Evolutionary conservation across 2,113 vertebrate species (phyloP), one percentile per base, ranked within the genome.

Genomic region (Scophthalmus maximus): DNA sequence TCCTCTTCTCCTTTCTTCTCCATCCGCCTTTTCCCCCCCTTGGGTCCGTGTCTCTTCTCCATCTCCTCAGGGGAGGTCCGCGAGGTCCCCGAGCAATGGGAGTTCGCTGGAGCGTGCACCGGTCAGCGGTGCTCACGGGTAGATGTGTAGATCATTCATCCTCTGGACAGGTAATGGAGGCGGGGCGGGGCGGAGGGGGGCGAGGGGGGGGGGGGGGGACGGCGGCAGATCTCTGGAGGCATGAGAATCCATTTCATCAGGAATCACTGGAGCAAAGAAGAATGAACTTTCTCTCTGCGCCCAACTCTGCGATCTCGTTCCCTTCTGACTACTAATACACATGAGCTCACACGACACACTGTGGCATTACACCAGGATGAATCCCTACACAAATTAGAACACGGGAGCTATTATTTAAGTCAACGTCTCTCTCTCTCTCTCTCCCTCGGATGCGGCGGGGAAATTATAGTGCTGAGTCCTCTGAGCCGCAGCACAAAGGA

Each of bases 131-230:
- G 67, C 87, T 91, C 87, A 69, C 79, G 86, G 83, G 87, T 84
- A 87, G n/a, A 79, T 82, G 89, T 90, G 78, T 78, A 76, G 87
- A 88, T 92, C 86, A 85, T 85, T 90, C 88, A 84, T 91, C 58
- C 85, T 81, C 46, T 73, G 82, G 87, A 90, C 89, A 91, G 83
- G 87, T 87, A 84, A 88, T 88, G 73, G 85, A 84, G 79, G 79
- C 47, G 57, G 81, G 53, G 70, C 46, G 68, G 75, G 61, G 42
- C 55, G 26, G 65, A 64, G 78, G 68, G 78, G 76, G 57, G 57
- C n/a, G n/a, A n/a, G 61, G 42, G 58, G 26, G 65, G 67, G 78
- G 68, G 78, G 76, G 57, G 57, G 69, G 80, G 81, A 86, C 82
- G 76, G 76, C 76, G 68, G 77, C 73, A 73, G 83, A 83, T 89